A percentile compares a stretch with the other conserved stretches of the same genome.
Evolutionary conservation across 2,113 vertebrate genomes (phyloP).

Genomic region (Ramphastos sulfuratus): DNA sequence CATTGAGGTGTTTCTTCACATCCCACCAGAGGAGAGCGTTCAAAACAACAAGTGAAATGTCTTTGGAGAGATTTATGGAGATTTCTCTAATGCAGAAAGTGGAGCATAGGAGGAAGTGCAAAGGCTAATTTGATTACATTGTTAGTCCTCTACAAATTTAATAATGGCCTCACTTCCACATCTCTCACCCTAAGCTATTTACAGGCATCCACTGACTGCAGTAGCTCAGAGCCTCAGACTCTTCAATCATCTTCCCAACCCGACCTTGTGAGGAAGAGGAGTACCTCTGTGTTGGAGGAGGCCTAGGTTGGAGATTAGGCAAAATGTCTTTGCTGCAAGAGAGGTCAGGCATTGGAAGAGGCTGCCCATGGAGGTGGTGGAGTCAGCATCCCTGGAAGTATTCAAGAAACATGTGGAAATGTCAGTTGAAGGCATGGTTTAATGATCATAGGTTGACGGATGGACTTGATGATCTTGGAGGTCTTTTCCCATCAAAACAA

Average conservation of each 20-base stretch:
- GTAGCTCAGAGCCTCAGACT: neutral
- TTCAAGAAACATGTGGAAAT: no score
- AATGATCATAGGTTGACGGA: no score
- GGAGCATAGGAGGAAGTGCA: conserved; percentile 54
- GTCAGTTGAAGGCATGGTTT: no score
- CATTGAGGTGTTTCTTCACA: conserved; percentile 12
- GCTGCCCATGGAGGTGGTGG: no score
- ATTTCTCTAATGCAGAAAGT: conserved; percentile 50
- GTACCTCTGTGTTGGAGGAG: neutral
- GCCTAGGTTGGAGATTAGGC: no score
- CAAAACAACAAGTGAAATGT: conserved; percentile 40
- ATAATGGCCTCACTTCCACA: conserved; percentile 39
- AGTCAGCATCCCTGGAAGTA: no score
- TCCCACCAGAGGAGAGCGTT: neutral
- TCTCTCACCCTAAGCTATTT: conserved; percentile 47
- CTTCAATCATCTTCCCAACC: neutral
- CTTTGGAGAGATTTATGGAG: conserved; percentile 54
- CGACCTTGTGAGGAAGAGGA: neutral
- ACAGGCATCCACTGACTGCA: neutral
- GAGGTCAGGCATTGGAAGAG: no score
- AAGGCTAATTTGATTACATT: conserved; percentile 68
- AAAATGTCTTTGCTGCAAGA: no score
- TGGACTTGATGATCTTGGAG: no score
- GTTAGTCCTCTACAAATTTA: conserved; percentile 62
- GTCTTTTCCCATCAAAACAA: no score